A percentile compares a stretch with the other conserved stretches of the same genome.
These are phyloP conservation scores for Dipodomys ordii DNA, from an alignment of 2,113 vertebrate species.

Conservation along the genomic window DNA sequence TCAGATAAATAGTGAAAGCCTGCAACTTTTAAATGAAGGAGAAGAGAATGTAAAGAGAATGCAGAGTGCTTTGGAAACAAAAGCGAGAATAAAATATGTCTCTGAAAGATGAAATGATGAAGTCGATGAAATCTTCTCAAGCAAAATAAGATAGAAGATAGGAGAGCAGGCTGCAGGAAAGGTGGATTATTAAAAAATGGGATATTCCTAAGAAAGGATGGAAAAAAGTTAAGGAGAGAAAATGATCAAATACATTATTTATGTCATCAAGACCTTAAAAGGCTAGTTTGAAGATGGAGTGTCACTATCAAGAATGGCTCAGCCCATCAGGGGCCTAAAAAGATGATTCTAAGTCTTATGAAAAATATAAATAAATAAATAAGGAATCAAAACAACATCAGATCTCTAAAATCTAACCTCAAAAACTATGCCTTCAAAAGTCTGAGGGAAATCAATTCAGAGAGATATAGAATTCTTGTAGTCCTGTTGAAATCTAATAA, in stretches of 20 bases:
- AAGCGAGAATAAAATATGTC: neutral
- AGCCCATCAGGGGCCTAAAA: neutral
- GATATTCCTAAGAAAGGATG: neutral
- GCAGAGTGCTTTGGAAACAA: neutral
- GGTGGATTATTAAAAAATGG: neutral
- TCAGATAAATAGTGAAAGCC: neutral
- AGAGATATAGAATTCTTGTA: neutral
- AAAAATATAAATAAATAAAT: neutral
- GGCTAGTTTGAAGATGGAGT: neutral
- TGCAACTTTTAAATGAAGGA: neutral
- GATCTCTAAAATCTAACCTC: neutral
- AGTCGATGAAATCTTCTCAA: neutral
- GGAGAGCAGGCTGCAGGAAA: neutral
- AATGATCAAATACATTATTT: constrained; percentile 27
- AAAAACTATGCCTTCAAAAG: neutral
- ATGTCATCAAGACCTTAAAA: constrained; percentile 9
- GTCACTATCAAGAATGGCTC: neutral
- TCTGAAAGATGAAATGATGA: constrained; percentile 4
- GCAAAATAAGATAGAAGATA: neutral
- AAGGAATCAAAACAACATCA: neutral
- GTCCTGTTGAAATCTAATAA: neutral
- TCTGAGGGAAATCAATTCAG: neutral
- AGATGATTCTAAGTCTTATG: neutral
- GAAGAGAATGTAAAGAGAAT: neutral
- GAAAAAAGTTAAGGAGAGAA: neutral